Evolutionary conservation across 2,113 vertebrate species (phyloP), one percentile per base, ranked within the genome.

Genomic region (Octodon degus): DNA sequence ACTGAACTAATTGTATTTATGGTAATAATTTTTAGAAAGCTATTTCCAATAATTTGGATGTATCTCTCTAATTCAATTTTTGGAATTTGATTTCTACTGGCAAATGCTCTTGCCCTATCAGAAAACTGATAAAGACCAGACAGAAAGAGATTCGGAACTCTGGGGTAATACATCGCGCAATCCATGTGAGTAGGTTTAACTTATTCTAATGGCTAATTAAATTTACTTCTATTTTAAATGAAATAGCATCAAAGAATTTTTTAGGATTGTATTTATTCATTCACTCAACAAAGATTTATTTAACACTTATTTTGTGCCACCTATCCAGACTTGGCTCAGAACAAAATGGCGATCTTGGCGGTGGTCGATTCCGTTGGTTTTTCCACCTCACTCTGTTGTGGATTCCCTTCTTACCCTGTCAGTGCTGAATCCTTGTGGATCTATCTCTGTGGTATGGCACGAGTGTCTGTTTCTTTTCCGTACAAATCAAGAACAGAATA

Each of bases 131-230:
- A 24, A 65, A 86, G 87, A 67, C 12, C 4, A n/a, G 16, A 47
- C 7, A 20, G 32, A 13, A 1, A 19, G 20, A 50, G 4, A 6
- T 53, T 1, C 1, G 2, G 53, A 9, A 3, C 5, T 74, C 32
- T 10, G 34, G 30, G 37, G 47, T 13, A 47, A 37, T 63, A 3
- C 47, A 1, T 53, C 65, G 91, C 27, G 43, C 0, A 5, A 9
- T 60, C 7, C 22, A 70, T 0, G 5, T 7, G 30, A 37, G 67
- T 14, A 43, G 9, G 32, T 76, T 70, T 86, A 25, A 43, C 32
- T 7, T 65, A 17, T 83, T 76, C 11, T 87, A 55, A 50, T 63
- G 2, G 40, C 34, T 53, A 7, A 22, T n/a, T 79, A 20, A 53
- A 2, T 68, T 95, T 88, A 81, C 11, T 58, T 90, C 10, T 24